Conservation (phyloP, 2,113 vertebrate genomes). For the Gobio gobio region DNA sequence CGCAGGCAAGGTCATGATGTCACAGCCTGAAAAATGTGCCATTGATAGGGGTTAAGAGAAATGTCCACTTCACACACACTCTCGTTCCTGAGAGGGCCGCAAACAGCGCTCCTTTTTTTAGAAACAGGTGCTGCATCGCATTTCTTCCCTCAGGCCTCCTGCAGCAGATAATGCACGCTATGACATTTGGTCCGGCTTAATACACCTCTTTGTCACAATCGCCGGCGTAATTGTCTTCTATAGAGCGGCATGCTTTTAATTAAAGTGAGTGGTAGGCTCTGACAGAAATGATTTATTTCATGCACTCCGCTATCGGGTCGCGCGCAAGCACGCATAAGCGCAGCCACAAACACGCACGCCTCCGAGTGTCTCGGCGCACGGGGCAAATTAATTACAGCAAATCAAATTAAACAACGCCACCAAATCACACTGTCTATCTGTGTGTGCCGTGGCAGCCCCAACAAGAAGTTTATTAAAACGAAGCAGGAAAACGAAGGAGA, state of each 20-base stretch:
- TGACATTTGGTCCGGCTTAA: constrained; percentile 63
- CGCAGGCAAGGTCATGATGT: constrained; percentile 15
- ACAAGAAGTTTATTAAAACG: constrained; percentile 61
- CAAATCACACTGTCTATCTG: constrained; percentile 58
- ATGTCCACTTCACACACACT: constrained; percentile 19
- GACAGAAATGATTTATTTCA: constrained; percentile 64
- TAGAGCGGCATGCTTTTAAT: constrained; percentile 60
- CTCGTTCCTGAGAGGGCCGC: constrained; percentile 1
- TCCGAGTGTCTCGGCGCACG: constrained; percentile 52
- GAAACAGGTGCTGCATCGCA: constrained; percentile 45
- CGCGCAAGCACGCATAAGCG: constrained; percentile 32
- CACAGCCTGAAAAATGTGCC: constrained; percentile 22
- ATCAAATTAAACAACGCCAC: constrained; percentile 61
- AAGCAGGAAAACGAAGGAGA: background rate
- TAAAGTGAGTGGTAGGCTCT: constrained; percentile 64
- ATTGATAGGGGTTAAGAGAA: constrained; percentile 42
- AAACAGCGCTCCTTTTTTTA: constrained; percentile 37
- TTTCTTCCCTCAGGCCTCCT: constrained; percentile 38
- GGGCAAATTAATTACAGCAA: constrained; percentile 65
- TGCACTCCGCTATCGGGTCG: constrained; percentile 42
- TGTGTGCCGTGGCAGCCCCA: constrained; percentile 51
- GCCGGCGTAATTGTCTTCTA: constrained; percentile 58
- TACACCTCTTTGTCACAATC: constrained; percentile 61
- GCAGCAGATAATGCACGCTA: constrained; percentile 52
- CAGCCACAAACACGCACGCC: constrained; percentile 35